Evolutionary conservation across 2,888 invertebrate genomes (phyloP).

Genomic region (Coelinius sp.): DNA sequence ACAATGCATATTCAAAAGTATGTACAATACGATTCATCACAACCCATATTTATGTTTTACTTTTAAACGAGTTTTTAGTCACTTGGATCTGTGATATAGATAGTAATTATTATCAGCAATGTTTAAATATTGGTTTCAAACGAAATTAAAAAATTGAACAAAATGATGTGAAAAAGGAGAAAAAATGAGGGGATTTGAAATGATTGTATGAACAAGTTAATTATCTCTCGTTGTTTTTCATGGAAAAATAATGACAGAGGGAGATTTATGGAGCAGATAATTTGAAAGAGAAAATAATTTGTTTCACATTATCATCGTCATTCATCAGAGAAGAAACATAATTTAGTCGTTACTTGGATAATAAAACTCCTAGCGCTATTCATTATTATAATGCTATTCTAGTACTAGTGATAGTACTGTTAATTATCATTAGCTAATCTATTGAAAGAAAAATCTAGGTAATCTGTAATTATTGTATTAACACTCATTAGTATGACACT

Average conservation of each 20-base stretch:
- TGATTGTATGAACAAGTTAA: conserved; percentile 30
- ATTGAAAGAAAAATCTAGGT: conserved; percentile 38
- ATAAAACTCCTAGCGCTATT: conserved; percentile 43
- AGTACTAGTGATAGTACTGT: conserved; percentile 49
- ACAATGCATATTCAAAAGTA: conserved; percentile 53
- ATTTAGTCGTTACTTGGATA: conserved; percentile 11
- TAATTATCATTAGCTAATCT: conserved; percentile 50
- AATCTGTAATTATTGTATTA: conserved; percentile 34
- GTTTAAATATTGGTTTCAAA: conserved; percentile 64
- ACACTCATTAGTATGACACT: conserved; percentile 47
- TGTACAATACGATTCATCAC: conserved; percentile 62
- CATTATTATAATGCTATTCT: conserved; percentile 36
- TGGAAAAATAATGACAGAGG: conserved; percentile 33
- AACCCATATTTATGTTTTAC: conserved; percentile 68
- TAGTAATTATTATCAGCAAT: conserved; percentile 71
- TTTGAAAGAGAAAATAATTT: conserved; percentile 31
- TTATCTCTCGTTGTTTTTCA: conserved; percentile 51
- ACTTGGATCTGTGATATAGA: conserved; percentile 72
- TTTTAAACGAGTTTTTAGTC: conserved; percentile 70
- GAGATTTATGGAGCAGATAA: conserved; percentile 31
- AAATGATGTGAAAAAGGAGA: conserved; percentile 27
- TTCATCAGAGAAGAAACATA: conserved; percentile 15
- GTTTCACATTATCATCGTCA: conserved; percentile 24
- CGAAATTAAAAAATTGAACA: conserved; percentile 46
- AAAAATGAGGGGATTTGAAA: no score